phyloP scores from a whole-genome alignment of 2,797 vertebrate species.

The Pantherophis vulpinus region DNA sequence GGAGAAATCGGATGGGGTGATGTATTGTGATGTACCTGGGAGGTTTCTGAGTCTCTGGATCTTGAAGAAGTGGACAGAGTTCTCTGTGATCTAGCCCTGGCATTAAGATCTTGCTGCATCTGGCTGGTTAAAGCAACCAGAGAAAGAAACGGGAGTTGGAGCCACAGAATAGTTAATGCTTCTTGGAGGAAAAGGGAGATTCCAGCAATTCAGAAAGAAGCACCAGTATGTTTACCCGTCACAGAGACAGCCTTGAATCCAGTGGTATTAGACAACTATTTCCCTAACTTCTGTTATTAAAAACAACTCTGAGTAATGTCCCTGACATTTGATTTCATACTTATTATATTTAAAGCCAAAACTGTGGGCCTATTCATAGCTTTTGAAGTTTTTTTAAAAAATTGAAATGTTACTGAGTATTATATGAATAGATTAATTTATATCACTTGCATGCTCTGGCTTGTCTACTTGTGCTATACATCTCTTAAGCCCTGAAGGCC shows the following conservation, averaged over 20 bases:
- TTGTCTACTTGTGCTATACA: neutral
- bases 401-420: neutral
- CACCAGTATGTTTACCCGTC: neutral
- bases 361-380: neutral
- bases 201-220: neutral
- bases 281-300: neutral
- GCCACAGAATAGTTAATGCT: neutral
- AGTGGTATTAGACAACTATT: neutral
- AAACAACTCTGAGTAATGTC: neutral
- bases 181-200: neutral
- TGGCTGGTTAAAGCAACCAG: neutral
- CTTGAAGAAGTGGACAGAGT: neutral
- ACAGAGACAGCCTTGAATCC: neutral
- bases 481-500: neutral
- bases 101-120: neutral
- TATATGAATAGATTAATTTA: neutral
- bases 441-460: neutral
- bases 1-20: neutral
- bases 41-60: neutral
- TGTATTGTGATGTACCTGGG: neutral
- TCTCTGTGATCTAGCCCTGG: neutral
- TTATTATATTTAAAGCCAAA: neutral
- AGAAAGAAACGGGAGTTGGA: neutral
- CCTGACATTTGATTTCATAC: neutral
- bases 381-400: neutral